Evolutionary conservation across 2,113 vertebrate species (phyloP).

Genomic region (Brachyhypopomus occidentalis): DNA sequence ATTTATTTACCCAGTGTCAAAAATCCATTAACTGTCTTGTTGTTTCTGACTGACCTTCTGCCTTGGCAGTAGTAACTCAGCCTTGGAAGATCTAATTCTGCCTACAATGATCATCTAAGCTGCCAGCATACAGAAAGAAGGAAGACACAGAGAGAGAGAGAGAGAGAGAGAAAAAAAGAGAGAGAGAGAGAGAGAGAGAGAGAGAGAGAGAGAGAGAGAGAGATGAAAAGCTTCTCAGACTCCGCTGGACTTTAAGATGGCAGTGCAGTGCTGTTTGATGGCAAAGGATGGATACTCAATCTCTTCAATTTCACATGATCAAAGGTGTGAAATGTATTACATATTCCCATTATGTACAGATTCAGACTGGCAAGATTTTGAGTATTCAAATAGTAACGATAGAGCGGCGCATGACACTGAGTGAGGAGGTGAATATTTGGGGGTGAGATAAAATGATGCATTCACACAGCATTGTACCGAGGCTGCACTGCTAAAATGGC

Average conservation of each 20-base stretch:
- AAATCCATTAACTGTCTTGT: conserved; percentile 31
- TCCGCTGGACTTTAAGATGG: conserved; percentile 49
- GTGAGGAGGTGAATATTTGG: not conserved
- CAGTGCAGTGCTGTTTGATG: conserved; percentile 51
- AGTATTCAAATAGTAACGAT: conserved; percentile 44
- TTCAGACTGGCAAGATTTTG: conserved; percentile 40
- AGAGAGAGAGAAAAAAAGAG: not conserved
- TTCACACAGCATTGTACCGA: conserved; percentile 47
- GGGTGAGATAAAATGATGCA: conserved; percentile 46
- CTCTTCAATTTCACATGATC: conserved; percentile 52
- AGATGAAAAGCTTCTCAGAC: conserved; percentile 51
- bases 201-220: conserved; percentile 2
- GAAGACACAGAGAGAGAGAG: not conserved
- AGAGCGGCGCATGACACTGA: conserved; percentile 4
- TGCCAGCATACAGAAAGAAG: conserved; percentile 27
- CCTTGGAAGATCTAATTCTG: conserved; percentile 14
- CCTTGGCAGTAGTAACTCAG: not conserved
- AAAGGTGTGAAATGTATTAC: conserved; percentile 56
- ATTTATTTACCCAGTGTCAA: conserved; percentile 30
- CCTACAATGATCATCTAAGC: conserved; percentile 28
- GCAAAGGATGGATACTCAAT: conserved; percentile 52
- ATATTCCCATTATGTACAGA: conserved; percentile 49
- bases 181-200: not conserved
- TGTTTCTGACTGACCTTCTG: conserved; percentile 32
- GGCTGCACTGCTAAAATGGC: conserved; percentile 37